Percentiles rank a stretch among this genome's conserved stretches.
These are phyloP conservation scores for Danionella cerebrum DNA, from an alignment of 2,113 vertebrate genomes.

Conservation along the genomic window DNA sequence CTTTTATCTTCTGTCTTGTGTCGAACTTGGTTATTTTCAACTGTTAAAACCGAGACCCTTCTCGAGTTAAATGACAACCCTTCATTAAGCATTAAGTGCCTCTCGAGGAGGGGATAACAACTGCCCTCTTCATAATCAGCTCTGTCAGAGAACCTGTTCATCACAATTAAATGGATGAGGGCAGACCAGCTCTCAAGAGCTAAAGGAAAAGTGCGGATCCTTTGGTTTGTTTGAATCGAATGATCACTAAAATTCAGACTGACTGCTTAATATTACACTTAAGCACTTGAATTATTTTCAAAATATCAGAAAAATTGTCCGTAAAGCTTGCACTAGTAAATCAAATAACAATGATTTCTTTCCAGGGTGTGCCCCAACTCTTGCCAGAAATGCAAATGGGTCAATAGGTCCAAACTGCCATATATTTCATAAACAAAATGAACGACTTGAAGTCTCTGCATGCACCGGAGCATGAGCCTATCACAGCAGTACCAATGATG, in stretches of 20 bases:
- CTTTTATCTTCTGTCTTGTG: slow-evolving; percentile 5
- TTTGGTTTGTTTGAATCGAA: neutral
- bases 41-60: slow-evolving; percentile 25
- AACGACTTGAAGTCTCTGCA: too few relatives aligned
- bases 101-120: slow-evolving; percentile 29
- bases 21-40: slow-evolving; percentile 30
- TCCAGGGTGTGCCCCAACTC: too few relatives aligned
- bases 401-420: too few relatives aligned
- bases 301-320: too few relatives aligned
- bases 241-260: neutral
- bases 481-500: too few relatives aligned
- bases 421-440: too few relatives aligned
- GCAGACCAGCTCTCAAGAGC: slow-evolving; percentile 11
- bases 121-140: slow-evolving; percentile 41
- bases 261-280: neutral
- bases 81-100: slow-evolving; percentile 32
- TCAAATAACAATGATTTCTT: too few relatives aligned
- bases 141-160: slow-evolving; percentile 32
- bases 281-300: neutral
- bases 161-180: slow-evolving; percentile 21
- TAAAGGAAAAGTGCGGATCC: neutral
- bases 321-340: too few relatives aligned
- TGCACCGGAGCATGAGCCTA: too few relatives aligned
- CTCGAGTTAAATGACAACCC: slow-evolving; percentile 27
- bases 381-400: too few relatives aligned